Conservation (phyloP, 2,113 vertebrate species). For the Prunella fulvescens region DNA sequence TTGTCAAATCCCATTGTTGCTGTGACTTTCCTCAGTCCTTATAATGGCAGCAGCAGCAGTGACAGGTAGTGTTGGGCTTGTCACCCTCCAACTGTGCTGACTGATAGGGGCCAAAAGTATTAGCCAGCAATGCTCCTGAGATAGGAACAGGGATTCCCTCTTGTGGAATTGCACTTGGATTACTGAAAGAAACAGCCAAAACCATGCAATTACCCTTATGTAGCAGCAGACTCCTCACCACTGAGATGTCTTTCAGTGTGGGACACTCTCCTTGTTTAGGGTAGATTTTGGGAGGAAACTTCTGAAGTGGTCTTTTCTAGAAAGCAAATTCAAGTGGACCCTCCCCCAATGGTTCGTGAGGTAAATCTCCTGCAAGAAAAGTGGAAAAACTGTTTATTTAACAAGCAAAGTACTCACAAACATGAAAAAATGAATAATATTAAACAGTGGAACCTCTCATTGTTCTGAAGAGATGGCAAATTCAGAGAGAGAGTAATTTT, state of each 20-base stretch:
- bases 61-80: background rate
- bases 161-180: background rate
- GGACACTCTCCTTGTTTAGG: background rate
- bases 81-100: background rate
- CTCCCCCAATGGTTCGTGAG: fast-evolving
- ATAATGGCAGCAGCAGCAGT: background rate
- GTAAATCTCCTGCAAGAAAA: background rate
- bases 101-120: background rate
- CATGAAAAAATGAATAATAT: no score
- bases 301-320: background rate
- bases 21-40: background rate
- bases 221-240: background rate
- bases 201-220: background rate
- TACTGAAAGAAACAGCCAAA: background rate
- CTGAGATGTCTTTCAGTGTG: background rate
- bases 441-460: background rate
- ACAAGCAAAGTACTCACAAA: background rate
- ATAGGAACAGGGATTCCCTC: background rate
- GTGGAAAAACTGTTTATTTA: background rate
- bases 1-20: background rate
- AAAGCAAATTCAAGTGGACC: background rate
- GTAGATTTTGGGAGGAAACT: background rate
- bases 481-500: background rate
- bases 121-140: background rate
- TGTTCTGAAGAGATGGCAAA: background rate